Base-by-base conservation (phyloP, 2,888 invertebrate species). In the Octonoba sinensis region DNA sequence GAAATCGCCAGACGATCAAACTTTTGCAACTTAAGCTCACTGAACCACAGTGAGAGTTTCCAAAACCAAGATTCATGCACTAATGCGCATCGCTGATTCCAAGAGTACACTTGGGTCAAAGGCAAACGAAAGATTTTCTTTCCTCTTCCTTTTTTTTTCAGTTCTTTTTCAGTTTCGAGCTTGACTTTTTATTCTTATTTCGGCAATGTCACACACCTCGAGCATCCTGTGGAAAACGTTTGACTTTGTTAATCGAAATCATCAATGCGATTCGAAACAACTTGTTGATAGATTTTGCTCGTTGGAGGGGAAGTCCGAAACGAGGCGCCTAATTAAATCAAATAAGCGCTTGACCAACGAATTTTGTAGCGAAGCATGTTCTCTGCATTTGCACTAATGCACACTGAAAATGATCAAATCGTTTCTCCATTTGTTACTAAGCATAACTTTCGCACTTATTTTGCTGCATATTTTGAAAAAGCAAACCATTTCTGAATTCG, bases 11-110 rank as follows among this genome's bases (percentile, higher is more conserved):
- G 12, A 18, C 47, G 46, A 20, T 47, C 44, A 64, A 44, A 4
- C 64, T 13, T 20, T 44, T 46, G 46, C 64, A 15, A 36, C 46
- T 47, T 20, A 27, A 20, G 20, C 44, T 47, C 64, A 27, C 46
- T 64, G 64, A 47, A 64, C 64, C 64, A 27, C 64, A 47, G 64
- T 64, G 64, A 36, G 64, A 64, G 64, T 64, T 46, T 64, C 46
- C 18, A 18, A 47, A 20, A 44, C 64, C 8, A 16, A 47, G 47
- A 20, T 64, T 64, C 47, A 64, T 47, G 64, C 36, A 46, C 44
- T 47, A 47, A 13, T 47, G 64, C 44, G 47, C 64, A 64, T 64
- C 46, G 64, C 20, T 64, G 64, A 20, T 20, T n/a, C 20, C 44
- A 64, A 3, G 36, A 64, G 47, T n/a, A n/a, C 46, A 47, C 46